phyloP scores from a whole-genome alignment of 2,888 invertebrate genomes.

The Acleris sparsana region DNA sequence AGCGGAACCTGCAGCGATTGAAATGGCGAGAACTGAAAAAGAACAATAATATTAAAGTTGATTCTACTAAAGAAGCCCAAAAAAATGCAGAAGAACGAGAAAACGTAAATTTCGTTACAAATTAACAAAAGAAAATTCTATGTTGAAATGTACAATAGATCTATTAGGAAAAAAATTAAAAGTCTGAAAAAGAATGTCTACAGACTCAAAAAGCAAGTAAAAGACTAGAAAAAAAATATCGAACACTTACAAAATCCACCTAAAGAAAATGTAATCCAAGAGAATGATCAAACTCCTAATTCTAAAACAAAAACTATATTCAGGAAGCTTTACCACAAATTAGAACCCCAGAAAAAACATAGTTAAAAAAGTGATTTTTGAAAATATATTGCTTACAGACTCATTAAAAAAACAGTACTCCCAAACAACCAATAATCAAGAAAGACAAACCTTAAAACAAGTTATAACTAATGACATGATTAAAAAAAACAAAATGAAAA shows the following conservation, averaged over 20 bases:
- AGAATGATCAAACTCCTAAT: no score
- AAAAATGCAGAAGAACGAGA: not conserved
- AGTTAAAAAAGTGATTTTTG: not conserved
- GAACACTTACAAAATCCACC: no score
- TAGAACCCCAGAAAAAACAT: no score
- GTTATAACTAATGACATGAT: slow-evolving; percentile 12
- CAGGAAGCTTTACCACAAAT: no score
- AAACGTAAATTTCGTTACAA: slow-evolving; percentile 5
- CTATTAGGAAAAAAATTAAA: no score
- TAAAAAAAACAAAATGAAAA: slow-evolving; percentile 9
- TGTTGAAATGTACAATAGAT: not conserved
- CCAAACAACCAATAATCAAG: slow-evolving; percentile 7
- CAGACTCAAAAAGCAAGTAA: no score
- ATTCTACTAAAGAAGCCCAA: not conserved
- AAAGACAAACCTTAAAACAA: slow-evolving; percentile 2
- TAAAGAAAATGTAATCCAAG: no score
- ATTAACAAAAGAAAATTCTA: slow-evolving; percentile 4
- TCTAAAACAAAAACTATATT: no score
- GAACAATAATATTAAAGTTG: no score
- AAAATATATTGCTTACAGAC: slow-evolving; percentile 8
- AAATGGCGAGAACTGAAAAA: no score
- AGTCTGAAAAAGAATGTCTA: no score
- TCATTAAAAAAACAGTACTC: slow-evolving; percentile 9
- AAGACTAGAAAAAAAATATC: no score
- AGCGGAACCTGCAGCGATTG: not conserved